Conservation (phyloP, 2,113 vertebrate genomes). For the Colaptes auratus region DNA sequence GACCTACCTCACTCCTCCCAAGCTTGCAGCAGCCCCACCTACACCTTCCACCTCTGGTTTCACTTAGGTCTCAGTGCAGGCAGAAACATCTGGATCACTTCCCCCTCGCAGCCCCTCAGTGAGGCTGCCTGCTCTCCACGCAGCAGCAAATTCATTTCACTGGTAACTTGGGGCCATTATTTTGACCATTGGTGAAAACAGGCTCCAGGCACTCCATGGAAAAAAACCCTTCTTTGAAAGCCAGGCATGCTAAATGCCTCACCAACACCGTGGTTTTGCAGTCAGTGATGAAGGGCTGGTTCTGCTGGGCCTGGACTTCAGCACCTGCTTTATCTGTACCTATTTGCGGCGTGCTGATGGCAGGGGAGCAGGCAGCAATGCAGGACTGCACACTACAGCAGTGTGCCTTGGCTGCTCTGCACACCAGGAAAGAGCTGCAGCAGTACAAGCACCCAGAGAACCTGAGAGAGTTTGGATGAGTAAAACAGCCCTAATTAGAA, state of each 20-base stretch:
- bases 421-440: accelerated
- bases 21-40: neutral
- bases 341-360: accelerated
- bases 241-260: accelerated
- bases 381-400: neutral
- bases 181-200: neutral
- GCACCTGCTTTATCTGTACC: too few species aligned
- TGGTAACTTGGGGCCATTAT: neutral
- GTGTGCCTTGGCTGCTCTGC: accelerated
- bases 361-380: neutral
- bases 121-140: accelerated
- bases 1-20: neutral
- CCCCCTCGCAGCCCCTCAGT: neutral
- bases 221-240: neutral
- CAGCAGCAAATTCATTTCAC: neutral
- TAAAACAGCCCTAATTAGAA: neutral
- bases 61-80: neutral
- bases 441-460: neutral
- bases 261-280: accelerated
- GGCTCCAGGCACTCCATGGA: neutral
- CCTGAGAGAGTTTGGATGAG: neutral
- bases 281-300: neutral
- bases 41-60: neutral
- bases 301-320: neutral
- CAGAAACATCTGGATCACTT: accelerated